Percentiles rank a stretch among this genome's conserved stretches.
Evolutionary conservation across 2,888 invertebrate species (phyloP).

Genomic region (Deladenus siricidicola): DNA sequence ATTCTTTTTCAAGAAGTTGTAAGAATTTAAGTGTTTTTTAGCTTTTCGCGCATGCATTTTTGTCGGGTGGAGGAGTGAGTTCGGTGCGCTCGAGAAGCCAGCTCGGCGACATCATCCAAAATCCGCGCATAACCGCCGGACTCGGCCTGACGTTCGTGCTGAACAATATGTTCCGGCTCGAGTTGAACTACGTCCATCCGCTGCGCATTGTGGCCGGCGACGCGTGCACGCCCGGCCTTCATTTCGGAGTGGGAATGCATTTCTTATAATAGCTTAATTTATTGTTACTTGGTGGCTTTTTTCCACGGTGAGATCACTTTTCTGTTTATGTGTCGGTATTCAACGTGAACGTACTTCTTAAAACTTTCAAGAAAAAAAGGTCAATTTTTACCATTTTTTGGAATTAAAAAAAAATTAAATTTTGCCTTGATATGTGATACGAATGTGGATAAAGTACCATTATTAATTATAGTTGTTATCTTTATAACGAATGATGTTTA

Average conservation of each 20-base stretch:
- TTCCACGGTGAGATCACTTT: neutral
- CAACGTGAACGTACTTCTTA: too few species aligned
- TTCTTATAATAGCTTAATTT: constrained; percentile 14
- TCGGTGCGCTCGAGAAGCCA: constrained; percentile 37
- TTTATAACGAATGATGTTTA: too few species aligned
- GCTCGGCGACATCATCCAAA: constrained; percentile 38
- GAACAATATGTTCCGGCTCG: constrained; percentile 76
- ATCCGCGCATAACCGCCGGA: constrained; percentile 67
- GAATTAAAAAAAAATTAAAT: too few species aligned
- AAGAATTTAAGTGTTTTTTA: constrained; percentile 19
- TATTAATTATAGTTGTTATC: too few species aligned
- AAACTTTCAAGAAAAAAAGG: too few species aligned
- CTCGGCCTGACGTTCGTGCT: constrained; percentile 75
- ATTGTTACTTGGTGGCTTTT: neutral
- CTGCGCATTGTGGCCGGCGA: constrained; percentile 60
- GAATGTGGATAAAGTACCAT: too few species aligned
- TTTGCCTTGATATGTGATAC: too few species aligned
- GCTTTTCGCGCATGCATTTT: constrained; percentile 78
- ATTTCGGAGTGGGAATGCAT: constrained; percentile 39
- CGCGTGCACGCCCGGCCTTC: constrained; percentile 36
- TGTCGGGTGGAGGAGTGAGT: constrained; percentile 60
- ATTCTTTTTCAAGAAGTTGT: too few species aligned
- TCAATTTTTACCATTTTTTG: too few species aligned
- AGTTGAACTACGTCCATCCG: constrained; percentile 87
- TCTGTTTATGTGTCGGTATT: too few species aligned